Conservation (phyloP, 2,797 vertebrate species). For the Neomorphus geoffroyi region DNA sequence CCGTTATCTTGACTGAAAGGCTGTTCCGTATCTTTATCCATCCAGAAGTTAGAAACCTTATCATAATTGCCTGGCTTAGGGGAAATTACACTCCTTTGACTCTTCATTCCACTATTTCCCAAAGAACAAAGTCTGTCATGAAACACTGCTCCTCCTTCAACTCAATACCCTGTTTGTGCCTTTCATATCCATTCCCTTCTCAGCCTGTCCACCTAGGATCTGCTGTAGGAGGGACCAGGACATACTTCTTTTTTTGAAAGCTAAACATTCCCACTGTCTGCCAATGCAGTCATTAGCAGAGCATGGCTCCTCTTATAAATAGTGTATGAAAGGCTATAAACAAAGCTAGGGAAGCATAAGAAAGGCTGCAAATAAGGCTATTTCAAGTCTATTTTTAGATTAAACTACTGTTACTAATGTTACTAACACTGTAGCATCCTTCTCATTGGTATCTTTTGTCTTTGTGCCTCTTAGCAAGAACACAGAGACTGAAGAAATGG, state of each 20-base stretch:
- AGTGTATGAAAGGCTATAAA: constrained; percentile 27
- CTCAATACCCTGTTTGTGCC: background rate
- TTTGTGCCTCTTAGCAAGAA: constrained; percentile 32
- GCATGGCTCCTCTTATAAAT: constrained; percentile 9
- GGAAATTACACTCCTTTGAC: background rate
- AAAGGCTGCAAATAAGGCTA: background rate
- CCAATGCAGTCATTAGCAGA: background rate
- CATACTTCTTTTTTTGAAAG: constrained; percentile 28
- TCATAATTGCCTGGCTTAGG: background rate
- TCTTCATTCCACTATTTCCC: background rate
- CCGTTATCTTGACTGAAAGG: background rate
- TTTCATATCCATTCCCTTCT: background rate
- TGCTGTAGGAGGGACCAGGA: background rate
- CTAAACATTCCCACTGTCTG: constrained; percentile 29
- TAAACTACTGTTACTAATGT: background rate
- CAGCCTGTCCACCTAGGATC: background rate
- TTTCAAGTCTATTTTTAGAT: background rate
- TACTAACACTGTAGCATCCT: background rate
- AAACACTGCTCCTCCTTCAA: background rate
- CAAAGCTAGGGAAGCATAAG: constrained; percentile 7
- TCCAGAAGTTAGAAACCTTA: background rate
- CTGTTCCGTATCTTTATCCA: background rate
- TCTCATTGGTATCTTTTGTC: background rate
- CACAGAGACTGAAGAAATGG: background rate
- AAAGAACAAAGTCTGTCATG: background rate